Evolutionary conservation across 1,140 invertebrate species (phyloP), one percentile per base, ranked within the genome.

Genomic region (Onthophagus taurus): DNA sequence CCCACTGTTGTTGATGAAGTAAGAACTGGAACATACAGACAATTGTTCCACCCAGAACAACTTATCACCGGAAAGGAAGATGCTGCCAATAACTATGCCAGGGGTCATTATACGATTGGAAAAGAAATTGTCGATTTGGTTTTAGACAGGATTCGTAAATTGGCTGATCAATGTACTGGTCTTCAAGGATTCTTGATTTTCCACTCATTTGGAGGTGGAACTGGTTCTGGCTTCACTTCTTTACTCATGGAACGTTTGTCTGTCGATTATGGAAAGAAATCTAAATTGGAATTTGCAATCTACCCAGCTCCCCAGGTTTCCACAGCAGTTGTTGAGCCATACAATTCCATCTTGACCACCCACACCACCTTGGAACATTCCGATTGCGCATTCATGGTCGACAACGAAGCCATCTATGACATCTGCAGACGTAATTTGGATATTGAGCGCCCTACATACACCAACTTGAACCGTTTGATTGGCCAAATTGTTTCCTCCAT

Each of bases 151-250:
- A 71, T 80, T 31, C 54, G 72, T 17, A 71, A 69, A 56, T 58
- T 76, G 42, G 71, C 74, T 18, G 80, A 83, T 48, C 54, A 61
- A 51, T 63, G 88, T 59, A 73, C 71, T 30, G 79, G 79, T 21
- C 65, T 83, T 1, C 85, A 92, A 58, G 69, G 67, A 9, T 88
- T 89, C 55, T 66, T 91, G 2, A 78, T 89, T 43, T 90, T 93
- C 65, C 85, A 90, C 49, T 81, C 85, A 0, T 92, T 94, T 61
- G 90, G 91, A 31, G 91, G 90, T 31, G 90, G 90, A 5, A 93
- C 90, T 21, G 90, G 90, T 3, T 86, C 82, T 9, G 86, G 86
- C 1, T 87, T 89, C 59, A 78, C 81, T 3, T 82, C 84, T 2
- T 63, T 87, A 13, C 67, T 89, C 11, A 85, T 89, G 79, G 81